Percentiles rank a stretch among this genome's conserved stretches.
These are phyloP conservation scores for Chiloscyllium punctatum DNA, from an alignment of 2,797 vertebrate species.

Conservation along the genomic window DNA sequence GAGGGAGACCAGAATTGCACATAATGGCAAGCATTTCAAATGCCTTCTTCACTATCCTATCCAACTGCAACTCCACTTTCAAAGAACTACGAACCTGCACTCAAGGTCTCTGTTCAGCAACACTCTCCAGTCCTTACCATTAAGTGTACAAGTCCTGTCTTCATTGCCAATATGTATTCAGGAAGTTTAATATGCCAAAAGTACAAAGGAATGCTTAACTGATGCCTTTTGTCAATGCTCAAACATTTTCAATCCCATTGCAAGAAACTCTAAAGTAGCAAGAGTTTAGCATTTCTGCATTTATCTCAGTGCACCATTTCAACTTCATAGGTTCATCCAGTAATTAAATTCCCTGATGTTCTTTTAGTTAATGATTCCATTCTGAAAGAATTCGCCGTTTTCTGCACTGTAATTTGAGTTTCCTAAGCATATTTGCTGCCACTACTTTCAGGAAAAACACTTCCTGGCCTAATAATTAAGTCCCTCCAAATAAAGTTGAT, in stretches of 20 bases:
- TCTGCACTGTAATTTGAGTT: neutral
- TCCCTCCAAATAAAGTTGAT: neutral
- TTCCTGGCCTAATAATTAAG: neutral
- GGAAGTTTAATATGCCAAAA: neutral
- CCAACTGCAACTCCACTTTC: no score
- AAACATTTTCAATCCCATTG: neutral
- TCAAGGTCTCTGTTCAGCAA: no score
- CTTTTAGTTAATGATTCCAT: neutral
- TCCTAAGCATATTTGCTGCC: no score
- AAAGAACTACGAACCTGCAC: no score
- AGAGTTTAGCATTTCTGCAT: neutral
- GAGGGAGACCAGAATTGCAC: no score
- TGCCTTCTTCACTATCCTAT: no score
- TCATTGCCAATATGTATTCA: neutral
- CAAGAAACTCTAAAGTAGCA: neutral
- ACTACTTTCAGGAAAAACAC: no score
- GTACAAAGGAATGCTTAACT: neutral
- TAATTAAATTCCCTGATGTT: neutral
- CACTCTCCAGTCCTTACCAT: no score
- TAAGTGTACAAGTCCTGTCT: no score
- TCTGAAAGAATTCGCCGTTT: neutral
- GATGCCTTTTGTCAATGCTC: neutral
- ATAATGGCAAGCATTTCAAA: no score
- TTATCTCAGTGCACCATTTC: neutral
- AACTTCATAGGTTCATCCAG: neutral